These are phyloP conservation scores for Tachina lurida DNA, from an alignment of 2,888 invertebrate species.

Conservation along the genomic window DNA sequence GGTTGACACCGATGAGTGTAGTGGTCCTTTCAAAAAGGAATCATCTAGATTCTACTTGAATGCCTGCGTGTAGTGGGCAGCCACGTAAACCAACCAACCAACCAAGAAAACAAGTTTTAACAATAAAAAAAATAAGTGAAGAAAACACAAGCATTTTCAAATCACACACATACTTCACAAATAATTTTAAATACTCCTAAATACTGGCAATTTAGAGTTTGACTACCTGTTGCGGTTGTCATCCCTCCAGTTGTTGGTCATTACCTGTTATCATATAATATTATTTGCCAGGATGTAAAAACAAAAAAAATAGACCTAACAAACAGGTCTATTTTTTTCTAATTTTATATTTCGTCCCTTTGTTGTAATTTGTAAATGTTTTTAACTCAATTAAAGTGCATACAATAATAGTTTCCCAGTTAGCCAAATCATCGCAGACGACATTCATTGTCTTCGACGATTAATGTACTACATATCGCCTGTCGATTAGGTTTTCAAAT, in stretches of 20 bases:
- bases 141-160: not conserved
- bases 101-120: slow-evolving; percentile 25
- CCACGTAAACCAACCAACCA: too few species aligned
- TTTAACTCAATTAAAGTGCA: slow-evolving; percentile 31
- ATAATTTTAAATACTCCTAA: slow-evolving; percentile 12
- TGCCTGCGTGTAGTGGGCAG: too few species aligned
- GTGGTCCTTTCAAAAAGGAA: too few species aligned
- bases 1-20: too few species aligned
- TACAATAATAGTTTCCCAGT: not conserved
- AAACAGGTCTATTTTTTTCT: not conserved
- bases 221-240: slow-evolving; percentile 32
- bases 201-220: not conserved
- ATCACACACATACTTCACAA: slow-evolving; percentile 41
- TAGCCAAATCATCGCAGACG: too few species aligned
- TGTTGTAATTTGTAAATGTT: not conserved
- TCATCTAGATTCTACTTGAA: too few species aligned
- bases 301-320: too few species aligned
- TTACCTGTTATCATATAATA: slow-evolving; percentile 34
- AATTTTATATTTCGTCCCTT: not conserved
- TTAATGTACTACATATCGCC: too few species aligned
- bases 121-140: slow-evolving; percentile 4
- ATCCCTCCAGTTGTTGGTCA: not conserved
- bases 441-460: too few species aligned
- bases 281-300: slow-evolving; percentile 53
- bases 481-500: too few species aligned